phyloP scores from a whole-genome alignment of 2,113 vertebrate genomes.

The Gallinago jamesoni region DNA sequence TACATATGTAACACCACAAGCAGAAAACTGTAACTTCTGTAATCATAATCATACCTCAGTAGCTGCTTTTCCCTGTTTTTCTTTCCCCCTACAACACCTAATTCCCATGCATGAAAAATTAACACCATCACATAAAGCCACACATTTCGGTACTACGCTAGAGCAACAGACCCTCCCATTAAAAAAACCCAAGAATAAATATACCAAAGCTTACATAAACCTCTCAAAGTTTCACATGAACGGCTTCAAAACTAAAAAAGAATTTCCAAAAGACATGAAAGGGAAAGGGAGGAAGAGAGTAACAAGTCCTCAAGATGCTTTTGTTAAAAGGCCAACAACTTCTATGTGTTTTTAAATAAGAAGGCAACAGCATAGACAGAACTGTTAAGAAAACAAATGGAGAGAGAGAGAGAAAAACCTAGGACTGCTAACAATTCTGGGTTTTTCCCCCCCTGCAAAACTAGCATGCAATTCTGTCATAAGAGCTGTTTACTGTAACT shows the following conservation, averaged over 20 bases:
- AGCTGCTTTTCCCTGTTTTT: neutral
- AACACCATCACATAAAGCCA: neutral
- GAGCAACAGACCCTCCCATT: neutral
- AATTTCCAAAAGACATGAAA: neutral
- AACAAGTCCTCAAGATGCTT: neutral
- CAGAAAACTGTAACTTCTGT: neutral
- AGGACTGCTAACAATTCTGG: neutral
- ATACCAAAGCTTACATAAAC: neutral
- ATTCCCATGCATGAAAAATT: neutral
- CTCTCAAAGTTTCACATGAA: neutral
- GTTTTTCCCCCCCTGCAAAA: neutral
- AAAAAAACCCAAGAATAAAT: neutral
- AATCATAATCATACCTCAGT: neutral
- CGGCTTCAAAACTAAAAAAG: neutral
- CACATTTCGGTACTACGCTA: neutral
- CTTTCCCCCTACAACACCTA: neutral
- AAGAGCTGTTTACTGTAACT: neutral
- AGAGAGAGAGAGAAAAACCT: neutral
- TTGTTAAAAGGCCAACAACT: neutral
- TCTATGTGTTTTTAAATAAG: neutral
- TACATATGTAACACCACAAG: neutral
- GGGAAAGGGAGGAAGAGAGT: neutral
- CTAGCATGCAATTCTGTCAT: neutral
- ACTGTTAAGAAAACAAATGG: neutral
- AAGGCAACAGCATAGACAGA: neutral